phyloP scores from a whole-genome alignment of 2,113 vertebrate species.

The Eurystomus gularis region DNA sequence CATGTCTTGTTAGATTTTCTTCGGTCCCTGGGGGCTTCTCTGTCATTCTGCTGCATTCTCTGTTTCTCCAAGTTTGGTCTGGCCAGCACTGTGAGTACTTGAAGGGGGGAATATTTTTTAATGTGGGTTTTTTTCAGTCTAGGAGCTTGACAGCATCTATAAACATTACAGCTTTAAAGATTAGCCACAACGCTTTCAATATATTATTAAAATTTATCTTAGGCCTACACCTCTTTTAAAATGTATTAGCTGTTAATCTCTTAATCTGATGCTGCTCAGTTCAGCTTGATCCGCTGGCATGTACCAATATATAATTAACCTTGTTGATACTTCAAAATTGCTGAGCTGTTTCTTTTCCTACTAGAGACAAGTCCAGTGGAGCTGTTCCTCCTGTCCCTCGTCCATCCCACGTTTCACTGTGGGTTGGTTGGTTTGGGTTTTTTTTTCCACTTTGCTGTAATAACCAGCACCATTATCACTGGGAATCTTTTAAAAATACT shows the following conservation, averaged over 20 bases:
- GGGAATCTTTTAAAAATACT: neutral
- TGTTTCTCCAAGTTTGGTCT: neutral
- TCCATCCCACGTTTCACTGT: neutral
- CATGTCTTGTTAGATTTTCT: neutral
- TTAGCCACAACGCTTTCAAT: neutral
- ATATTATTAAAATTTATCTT: no score
- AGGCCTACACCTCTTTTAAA: no score
- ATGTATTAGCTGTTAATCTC: neutral
- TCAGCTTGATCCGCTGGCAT: neutral
- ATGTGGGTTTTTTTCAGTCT: neutral
- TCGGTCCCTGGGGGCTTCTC: neutral
- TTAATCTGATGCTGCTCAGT: neutral
- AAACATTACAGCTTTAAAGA: neutral
- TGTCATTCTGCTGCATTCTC: neutral
- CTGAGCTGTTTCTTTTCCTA: neutral
- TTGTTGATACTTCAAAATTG: neutral
- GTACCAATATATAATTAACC: neutral
- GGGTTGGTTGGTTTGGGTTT: neutral
- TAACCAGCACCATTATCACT: neutral
- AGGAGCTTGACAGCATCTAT: neutral
- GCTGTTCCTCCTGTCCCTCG: neutral
- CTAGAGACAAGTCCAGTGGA: neutral
- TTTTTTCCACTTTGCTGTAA: neutral
- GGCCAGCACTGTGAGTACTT: neutral
- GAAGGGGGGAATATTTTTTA: neutral